Base-by-base conservation (phyloP, 1,140 invertebrate species). In the Drosophila micromelanica region DNA sequence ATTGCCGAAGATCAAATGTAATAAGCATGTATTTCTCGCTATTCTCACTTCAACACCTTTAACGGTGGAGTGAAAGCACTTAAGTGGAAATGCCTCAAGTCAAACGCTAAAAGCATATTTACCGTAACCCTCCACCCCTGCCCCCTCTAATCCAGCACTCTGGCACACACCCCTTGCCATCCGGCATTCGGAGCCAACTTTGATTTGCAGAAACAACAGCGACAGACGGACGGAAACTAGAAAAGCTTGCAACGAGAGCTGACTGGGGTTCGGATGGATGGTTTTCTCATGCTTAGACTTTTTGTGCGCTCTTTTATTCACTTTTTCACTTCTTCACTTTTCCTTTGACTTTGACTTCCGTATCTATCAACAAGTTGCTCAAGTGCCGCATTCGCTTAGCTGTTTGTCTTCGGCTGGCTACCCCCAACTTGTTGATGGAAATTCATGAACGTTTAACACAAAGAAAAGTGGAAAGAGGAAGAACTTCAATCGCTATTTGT, bases 1-100 rank as follows among this genome's bases (percentile, higher is more conserved):
- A 68, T 72, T 62, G 59, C 32, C 64, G 73, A 57, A 87, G 80
- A 85, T 85, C 80, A 85, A 85, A 85, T 85, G 80, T 77, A 85
- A 85, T 85, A 85, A 85, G 77, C 79, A 68, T 76, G 82, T 82
- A 84, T 76, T 82, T 79, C 80, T 75, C 57, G 71, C 82, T 76
- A 78, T 86, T 87, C 76, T 78, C 78, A 55, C 73, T 72, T 56
- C 69, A 54, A 78, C 82, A 87, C 82, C 82, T 87, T 89, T 80
- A 71, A 71, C 27, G 71, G 46, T 61, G 59, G 61, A 75, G 38
- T 63, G 81, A 76, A 79, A 79, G 76, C 82, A 87, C 82, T 87
- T 87, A 87, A 87, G 76, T 82, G 84, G 59, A 89, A 87, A 89
- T 87, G 82, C 82, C 84, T 79, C 54, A 76, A 87, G 82, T 82